These are phyloP conservation scores for Caenorhabditis japonica DNA, from an alignment of 2,888 invertebrate genomes.

Conservation along the genomic window DNA sequence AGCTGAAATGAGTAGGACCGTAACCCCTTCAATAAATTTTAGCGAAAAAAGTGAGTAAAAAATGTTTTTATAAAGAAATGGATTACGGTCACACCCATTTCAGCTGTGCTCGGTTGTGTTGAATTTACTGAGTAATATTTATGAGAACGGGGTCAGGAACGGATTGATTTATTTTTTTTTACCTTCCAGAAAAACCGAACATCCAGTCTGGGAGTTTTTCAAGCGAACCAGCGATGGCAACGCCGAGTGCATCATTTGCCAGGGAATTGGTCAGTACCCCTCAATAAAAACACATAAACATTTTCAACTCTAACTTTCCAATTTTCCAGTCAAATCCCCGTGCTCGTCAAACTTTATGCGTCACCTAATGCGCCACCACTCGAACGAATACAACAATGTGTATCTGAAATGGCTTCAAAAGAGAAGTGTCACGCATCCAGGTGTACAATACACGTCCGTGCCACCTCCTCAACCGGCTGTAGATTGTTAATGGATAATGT, in stretches of 20 bases:
- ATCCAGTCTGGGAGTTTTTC: slow-evolving; percentile 70
- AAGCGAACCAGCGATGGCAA: slow-evolving; percentile 66
- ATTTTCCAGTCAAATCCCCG: slow-evolving; percentile 58
- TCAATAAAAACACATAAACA: neutral
- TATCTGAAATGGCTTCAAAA: slow-evolving; percentile 68
- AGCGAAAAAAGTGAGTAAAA: no score
- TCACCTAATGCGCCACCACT: slow-evolving; percentile 68
- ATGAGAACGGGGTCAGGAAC: no score
- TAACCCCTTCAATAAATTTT: no score
- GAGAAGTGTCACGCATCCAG: slow-evolving; percentile 34
- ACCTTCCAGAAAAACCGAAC: slow-evolving; percentile 64
- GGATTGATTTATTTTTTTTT: neutral
- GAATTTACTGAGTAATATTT: no score
- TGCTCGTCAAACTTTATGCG: slow-evolving; percentile 70
- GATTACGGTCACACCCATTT: no score
- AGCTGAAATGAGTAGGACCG: no score
- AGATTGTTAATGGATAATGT: slow-evolving; percentile 3
- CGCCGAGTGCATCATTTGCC: slow-evolving; percentile 66
- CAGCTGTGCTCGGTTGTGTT: no score
- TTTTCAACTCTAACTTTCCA: neutral
- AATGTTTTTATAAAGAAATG: no score
- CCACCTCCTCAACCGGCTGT: slow-evolving; percentile 16
- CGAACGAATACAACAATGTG: slow-evolving; percentile 63
- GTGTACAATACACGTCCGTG: slow-evolving; percentile 36
- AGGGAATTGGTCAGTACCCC: slow-evolving; percentile 52